Percentiles rank a stretch among this genome's conserved stretches.
These are phyloP conservation scores for Galago senegalensis DNA, from an alignment of 2,797 vertebrate species.

Conservation along the genomic window DNA sequence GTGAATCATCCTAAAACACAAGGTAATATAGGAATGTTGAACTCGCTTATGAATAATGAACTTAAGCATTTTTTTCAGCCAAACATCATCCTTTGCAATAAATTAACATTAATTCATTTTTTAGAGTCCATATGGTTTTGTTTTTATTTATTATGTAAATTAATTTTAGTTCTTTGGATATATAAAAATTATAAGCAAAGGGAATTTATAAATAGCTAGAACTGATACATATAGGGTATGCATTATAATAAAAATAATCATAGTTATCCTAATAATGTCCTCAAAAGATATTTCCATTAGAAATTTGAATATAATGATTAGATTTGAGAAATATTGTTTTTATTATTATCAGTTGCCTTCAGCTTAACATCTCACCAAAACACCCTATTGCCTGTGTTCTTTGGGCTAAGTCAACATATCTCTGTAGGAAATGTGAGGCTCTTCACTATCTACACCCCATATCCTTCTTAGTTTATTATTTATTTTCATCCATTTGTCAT, in stretches of 20 bases:
- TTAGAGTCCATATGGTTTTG: conserved; percentile 34
- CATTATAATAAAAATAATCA: conserved; percentile 35
- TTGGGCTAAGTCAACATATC: not conserved
- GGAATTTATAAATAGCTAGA: conserved; percentile 44
- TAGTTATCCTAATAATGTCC: not conserved
- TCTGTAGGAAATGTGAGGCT: not conserved
- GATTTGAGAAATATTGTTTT: conserved; percentile 19
- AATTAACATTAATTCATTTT: conserved; percentile 51
- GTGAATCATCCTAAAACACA: not conserved
- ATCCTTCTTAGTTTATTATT: not conserved
- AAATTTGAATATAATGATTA: not conserved
- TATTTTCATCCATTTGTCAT: not conserved
- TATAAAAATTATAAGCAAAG: conserved; percentile 60
- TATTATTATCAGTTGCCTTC: not conserved
- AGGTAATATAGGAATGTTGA: not conserved
- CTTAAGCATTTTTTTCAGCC: conserved; percentile 39
- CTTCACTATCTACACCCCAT: not conserved
- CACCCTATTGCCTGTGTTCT: not conserved
- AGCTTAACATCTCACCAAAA: conserved; percentile 24
- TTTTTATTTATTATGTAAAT: conserved; percentile 60
- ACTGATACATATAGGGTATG: not conserved
- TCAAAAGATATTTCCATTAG: conserved; percentile 3
- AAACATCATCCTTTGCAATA: conserved; percentile 13
- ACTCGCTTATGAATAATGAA: conserved; percentile 19
- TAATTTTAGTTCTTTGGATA: conserved; percentile 26